Base-by-base conservation (phyloP, 2,113 vertebrate species). In the Phylloscopus trochilus region DNA sequence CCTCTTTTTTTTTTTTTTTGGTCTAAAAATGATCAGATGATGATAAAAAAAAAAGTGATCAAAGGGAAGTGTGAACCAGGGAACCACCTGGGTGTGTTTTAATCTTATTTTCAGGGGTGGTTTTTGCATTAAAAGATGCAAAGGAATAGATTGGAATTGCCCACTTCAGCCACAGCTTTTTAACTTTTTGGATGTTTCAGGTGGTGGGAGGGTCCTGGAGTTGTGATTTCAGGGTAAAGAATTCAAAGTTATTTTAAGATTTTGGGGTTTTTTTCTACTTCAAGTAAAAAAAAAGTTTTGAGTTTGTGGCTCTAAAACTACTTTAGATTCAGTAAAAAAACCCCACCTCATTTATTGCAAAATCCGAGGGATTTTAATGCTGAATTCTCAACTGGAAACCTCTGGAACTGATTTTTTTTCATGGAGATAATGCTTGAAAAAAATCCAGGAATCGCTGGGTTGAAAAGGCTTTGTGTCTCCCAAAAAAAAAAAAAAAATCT, bases 341-440 rank as follows among this genome's bases (percentile, higher is more conserved):
- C 3, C 4, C 3, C 26, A n/a, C n/a, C 83, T 33, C 18, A 15
- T 55, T 56, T 59, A 7, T 24, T 91, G 77, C 82, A 74, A 79
- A 91, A 91, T 37, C 51, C 22, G 86, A 35, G 82, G 64, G n/a
- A 11, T 87, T 82, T 20, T 58, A 79, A 28, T 23, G 82, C 87
- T 44, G 90, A 67, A 27, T 72, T 83, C 90, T 77, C 83, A 69
- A 53, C 8, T 73, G 84, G 58, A 70, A 96, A 83, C 70, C 39
- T 72, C 80, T 73, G 73, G 43, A 67, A 53, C 0, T 20, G 55
- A 58, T 58, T 3, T 85, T 87, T n/a, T 91, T 68, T 19, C 23
- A 3, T 28, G 76, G 46, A 81, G 92, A 93, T 82, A 91, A 94
- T 93, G 89, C 89, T 93, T 89, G 89, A 76, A 79, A 79, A 91